Conservation (phyloP, 2,113 vertebrate genomes). For the Tinamus guttatus region DNA sequence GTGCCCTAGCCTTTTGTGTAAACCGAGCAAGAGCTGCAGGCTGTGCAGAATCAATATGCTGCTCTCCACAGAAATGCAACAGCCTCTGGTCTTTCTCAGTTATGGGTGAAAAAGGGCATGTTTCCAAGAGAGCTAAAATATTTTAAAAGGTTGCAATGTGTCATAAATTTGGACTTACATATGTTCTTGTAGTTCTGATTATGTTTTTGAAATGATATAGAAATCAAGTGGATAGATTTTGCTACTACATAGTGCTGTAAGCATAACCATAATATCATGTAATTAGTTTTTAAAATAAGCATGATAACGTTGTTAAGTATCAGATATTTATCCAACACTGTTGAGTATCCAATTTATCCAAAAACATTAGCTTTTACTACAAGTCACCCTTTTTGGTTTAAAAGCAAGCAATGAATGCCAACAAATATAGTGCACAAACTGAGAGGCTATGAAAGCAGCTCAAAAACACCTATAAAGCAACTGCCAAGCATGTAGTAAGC, state of each 20-base stretch:
- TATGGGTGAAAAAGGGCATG: not conserved
- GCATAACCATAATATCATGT: not conserved
- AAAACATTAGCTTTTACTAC: not conserved
- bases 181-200: not conserved
- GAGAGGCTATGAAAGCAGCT: constrained; percentile 50
- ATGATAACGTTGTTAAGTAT: not conserved
- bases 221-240: not conserved
- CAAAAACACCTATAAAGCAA: constrained; percentile 54
- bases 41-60: not conserved
- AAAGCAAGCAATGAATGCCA: not conserved
- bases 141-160: not conserved
- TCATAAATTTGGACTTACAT: not conserved
- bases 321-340: not conserved
- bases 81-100: not conserved
- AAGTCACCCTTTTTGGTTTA: not conserved
- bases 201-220: not conserved
- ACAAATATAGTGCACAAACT: not conserved
- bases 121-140: not conserved
- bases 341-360: too few relatives aligned
- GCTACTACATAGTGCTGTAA: not conserved
- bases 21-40: not conserved
- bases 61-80: rapidly evolving
- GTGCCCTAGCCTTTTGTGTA: not conserved
- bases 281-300: not conserved
- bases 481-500: constrained; percentile 37